Conservation (phyloP, 30 jellyfish, hydroid and myxozoan genomes). For the Sanderia malayensis region DNA sequence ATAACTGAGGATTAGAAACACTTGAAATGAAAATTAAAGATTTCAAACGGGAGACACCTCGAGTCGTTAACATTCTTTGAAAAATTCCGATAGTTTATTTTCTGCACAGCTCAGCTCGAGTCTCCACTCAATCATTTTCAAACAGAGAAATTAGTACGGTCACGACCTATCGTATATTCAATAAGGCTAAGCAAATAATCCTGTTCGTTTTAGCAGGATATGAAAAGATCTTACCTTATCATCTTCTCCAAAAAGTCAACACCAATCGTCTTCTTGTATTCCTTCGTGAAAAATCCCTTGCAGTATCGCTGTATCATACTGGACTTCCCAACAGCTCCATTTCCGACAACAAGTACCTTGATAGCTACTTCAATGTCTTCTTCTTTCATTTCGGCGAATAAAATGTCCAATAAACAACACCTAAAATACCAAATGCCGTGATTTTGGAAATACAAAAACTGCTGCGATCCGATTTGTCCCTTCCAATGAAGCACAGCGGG, state of each 20-base stretch:
- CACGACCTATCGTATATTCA: neutral
- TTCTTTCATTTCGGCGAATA: slow-evolving; percentile 79
- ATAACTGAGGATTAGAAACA: no score
- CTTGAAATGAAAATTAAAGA: no score
- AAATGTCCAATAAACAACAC: no score
- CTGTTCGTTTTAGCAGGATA: neutral
- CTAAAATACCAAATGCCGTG: no score
- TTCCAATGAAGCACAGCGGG: no score
- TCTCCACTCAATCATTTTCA: neutral
- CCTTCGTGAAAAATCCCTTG: slow-evolving; percentile 83
- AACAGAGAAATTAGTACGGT: neutral
- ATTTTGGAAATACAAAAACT: no score
- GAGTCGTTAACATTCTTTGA: no score
- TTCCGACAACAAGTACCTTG: slow-evolving; percentile 90
- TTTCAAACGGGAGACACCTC: no score
- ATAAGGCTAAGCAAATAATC: neutral
- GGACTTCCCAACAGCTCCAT: slow-evolving; percentile 97
- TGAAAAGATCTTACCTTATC: slow-evolving; percentile 43
- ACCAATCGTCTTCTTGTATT: slow-evolving; percentile 91
- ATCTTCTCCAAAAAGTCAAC: slow-evolving; percentile 88
- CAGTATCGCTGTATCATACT: slow-evolving; percentile 93
- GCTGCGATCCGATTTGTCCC: no score
- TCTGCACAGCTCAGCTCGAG: no score
- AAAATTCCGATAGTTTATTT: no score
- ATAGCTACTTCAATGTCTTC: slow-evolving; percentile 89